A percentile compares a stretch with the other conserved stretches of the same genome.
These are phyloP conservation scores for Sesamia inferens DNA, from an alignment of 2,888 invertebrate species.

Conservation along the genomic window DNA sequence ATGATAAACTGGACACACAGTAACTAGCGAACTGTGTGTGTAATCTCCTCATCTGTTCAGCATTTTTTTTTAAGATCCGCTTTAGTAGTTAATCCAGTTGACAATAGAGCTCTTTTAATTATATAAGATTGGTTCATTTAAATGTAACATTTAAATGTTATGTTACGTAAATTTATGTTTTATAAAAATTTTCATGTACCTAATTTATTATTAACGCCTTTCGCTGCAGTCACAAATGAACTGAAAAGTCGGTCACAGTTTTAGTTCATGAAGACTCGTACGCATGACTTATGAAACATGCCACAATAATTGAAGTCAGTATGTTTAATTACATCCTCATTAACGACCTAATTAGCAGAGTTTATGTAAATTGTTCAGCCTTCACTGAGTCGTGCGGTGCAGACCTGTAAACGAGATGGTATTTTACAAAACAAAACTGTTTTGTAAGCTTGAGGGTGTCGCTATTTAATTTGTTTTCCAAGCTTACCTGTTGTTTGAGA, in stretches of 20 bases:
- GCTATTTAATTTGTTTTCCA: not conserved
- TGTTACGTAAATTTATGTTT: not conserved
- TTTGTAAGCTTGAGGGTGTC: not conserved
- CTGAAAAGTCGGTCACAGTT: conserved; percentile 36
- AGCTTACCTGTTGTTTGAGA: not conserved
- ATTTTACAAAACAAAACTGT: conserved; percentile 31
- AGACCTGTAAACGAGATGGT: conserved; percentile 68
- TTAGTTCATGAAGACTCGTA: conserved; percentile 50
- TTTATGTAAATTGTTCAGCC: conserved; percentile 77
- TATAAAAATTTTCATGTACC: not conserved
- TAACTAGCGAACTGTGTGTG: not conserved
- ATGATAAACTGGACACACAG: not conserved
- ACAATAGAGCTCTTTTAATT: not conserved
- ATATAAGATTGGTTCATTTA: not conserved
- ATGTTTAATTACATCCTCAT: conserved; percentile 82
- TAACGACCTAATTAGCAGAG: conserved; percentile 80
- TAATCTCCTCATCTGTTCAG: not conserved
- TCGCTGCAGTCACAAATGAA: not conserved
- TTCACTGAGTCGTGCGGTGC: conserved; percentile 67
- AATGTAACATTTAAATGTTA: too few relatives aligned
- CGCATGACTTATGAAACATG: conserved; percentile 61
- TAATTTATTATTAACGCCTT: not conserved
- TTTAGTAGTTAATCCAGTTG: not conserved
- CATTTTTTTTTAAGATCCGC: too few relatives aligned
- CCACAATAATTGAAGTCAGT: conserved; percentile 67